Evolutionary conservation across 2,797 vertebrate species (phyloP), one percentile per base, ranked within the genome.

Genomic region (Pseudochirops cupreus): DNA sequence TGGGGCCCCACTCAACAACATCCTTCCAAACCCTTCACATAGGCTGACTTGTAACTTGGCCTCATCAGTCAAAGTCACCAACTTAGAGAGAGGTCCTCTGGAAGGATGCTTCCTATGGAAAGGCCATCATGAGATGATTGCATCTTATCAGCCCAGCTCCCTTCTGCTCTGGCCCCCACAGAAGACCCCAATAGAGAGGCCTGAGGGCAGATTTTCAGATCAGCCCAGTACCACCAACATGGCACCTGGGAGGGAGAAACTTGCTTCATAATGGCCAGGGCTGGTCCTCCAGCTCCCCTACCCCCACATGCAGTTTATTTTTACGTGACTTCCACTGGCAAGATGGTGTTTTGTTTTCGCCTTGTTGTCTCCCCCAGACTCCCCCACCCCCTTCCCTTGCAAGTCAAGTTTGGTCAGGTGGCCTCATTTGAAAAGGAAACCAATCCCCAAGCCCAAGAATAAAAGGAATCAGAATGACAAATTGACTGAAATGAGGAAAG

Each of bases 401-500:
- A 97, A 96, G 62, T 96, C 50, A 62, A 93, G 54, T 97, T 92
- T 56, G 55, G 57, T 21, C 92, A 93, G 57, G 14, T 91, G 95
- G 96, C 94, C 96, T 97, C 93, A 96, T 97, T 97, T 96, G 95
- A 93, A 93, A 53, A 95, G 93, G 92, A 94, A 97, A 96, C 94
- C 52, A 4, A 29, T 97, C 95, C 95, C 82, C 50, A 94, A 90
- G 93, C 92, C 96, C 87, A 97, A 95, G 94, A 94, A 97, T 97
- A 97, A 97, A 94, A 97, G 95, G 96, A 92, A 97, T 97, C 97
- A 97, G 96, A 98, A 97, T 97, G 97, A 97, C 95, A 97, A 97
- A 97, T 97, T 33, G 92, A 91, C 95, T 96, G 98, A 97, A 98
- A 97, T 97, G 91, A 98, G 97, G 97, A 98, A 98, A 98, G 97